These are phyloP conservation scores for Margarornis squamiger DNA, from an alignment of 2,797 vertebrate species.

Conservation along the genomic window DNA sequence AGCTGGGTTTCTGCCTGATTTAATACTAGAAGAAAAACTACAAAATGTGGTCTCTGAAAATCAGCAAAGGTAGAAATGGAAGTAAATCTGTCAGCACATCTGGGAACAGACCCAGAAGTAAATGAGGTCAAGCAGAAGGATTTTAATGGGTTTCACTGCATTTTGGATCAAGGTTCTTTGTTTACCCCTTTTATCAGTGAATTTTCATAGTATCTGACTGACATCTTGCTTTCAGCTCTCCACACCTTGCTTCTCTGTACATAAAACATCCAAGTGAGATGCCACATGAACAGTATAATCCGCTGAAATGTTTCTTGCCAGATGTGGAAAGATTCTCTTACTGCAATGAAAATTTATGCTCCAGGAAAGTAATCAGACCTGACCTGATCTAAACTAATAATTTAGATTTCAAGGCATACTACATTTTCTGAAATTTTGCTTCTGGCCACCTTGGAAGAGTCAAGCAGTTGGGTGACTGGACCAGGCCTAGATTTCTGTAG, in stretches of 20 bases:
- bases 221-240: not conserved
- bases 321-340: not conserved
- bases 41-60: not conserved
- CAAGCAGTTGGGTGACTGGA: not conserved
- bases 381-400: not conserved
- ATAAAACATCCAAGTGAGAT: not conserved
- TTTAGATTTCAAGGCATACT: not conserved
- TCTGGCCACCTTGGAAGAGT: not conserved
- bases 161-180: not conserved
- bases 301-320: not conserved
- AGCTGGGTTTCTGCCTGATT: not conserved
- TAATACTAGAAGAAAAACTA: not conserved
- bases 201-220: not conserved
- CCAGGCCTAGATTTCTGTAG: not conserved
- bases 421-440: not conserved
- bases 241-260: not conserved
- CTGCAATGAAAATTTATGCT: not conserved
- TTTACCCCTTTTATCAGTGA: not conserved
- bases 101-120: not conserved
- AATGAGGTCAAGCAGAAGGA: not conserved
- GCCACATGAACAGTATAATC: not conserved
- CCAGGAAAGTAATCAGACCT: not conserved
- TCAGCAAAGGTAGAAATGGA: not conserved
- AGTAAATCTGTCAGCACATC: not conserved
- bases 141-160: not conserved